A percentile compares a stretch with the other conserved stretches of the same genome.
phyloP scores from a whole-genome alignment of 1,140 invertebrate genomes.

The Drosophila novamexicana region DNA sequence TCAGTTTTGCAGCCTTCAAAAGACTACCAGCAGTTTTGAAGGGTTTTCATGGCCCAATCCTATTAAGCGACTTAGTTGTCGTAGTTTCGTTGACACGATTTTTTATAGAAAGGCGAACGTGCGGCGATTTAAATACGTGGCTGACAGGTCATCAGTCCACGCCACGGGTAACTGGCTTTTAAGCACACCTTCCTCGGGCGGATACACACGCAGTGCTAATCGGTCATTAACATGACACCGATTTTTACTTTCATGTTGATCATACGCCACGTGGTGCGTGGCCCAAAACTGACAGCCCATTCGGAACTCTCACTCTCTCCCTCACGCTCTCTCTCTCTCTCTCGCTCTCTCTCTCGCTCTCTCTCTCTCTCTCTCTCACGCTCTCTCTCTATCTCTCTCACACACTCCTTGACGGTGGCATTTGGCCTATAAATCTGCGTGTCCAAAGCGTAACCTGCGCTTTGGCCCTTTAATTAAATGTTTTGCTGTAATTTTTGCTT shows the following conservation, averaged over 20 bases:
- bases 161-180: conserved; percentile 6
- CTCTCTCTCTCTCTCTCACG: background rate
- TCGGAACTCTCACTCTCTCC: background rate
- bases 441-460: conserved; percentile 3
- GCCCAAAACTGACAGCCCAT: background rate
- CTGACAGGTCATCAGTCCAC: conserved; percentile 27
- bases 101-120: too few species aligned
- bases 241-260: conserved; percentile 68
- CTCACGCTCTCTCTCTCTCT: conserved; percentile 3
- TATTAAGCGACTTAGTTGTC: background rate
- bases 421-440: background rate
- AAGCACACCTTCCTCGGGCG: conserved; percentile 9
- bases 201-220: conserved; percentile 59
- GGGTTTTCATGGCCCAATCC: background rate
- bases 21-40: too few species aligned
- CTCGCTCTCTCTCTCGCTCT: background rate
- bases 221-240: conserved; percentile 78
- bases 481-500: conserved; percentile 38
- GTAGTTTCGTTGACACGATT: too few species aligned
- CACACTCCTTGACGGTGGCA: background rate
- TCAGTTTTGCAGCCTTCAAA: too few species aligned
- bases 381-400: background rate
- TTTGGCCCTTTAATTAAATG: conserved; percentile 49
- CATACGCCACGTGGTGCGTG: conserved; percentile 48
- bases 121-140: conserved; percentile 18